phyloP scores from a whole-genome alignment of 2,113 vertebrate genomes.

The Microtus richardsoni region DNA sequence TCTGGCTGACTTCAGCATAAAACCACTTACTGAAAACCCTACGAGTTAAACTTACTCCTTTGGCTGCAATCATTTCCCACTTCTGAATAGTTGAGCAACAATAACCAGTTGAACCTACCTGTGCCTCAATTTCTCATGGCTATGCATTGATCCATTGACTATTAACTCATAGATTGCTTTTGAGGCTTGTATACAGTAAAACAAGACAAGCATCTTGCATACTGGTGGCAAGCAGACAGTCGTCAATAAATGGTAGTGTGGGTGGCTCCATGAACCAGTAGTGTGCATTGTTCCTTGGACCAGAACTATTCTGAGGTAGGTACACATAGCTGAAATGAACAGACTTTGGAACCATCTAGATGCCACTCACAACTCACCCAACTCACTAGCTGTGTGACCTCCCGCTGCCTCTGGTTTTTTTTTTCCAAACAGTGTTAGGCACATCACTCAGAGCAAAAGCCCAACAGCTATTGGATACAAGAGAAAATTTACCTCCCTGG shows the following conservation, averaged over 20 bases:
- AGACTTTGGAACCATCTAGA: constrained; percentile 9
- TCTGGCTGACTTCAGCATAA: not conserved
- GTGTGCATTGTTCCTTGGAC: not conserved
- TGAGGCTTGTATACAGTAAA: not conserved
- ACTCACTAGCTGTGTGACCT: not conserved
- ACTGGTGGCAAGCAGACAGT: not conserved
- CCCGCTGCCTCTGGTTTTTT: not conserved
- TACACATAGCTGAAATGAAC: not conserved
- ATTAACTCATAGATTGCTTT: not conserved
- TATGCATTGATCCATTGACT: not conserved
- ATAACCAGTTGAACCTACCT: not conserved
- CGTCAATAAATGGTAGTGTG: not conserved
- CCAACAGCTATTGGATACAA: not conserved
- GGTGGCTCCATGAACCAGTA: not conserved
- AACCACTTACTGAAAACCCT: not conserved
- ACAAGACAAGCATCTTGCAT: not conserved
- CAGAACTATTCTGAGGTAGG: not conserved
- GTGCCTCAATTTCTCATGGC: not conserved
- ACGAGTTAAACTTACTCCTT: not conserved
- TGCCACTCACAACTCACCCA: not conserved
- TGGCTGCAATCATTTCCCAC: not conserved
- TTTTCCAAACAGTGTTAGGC: not conserved
- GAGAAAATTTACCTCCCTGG: not conserved
- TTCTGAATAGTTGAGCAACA: not conserved
- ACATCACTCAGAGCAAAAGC: not conserved